Evolutionary conservation across 2,113 vertebrate species (phyloP), one percentile per base, ranked within the genome.

Genomic region (Equus quagga): DNA sequence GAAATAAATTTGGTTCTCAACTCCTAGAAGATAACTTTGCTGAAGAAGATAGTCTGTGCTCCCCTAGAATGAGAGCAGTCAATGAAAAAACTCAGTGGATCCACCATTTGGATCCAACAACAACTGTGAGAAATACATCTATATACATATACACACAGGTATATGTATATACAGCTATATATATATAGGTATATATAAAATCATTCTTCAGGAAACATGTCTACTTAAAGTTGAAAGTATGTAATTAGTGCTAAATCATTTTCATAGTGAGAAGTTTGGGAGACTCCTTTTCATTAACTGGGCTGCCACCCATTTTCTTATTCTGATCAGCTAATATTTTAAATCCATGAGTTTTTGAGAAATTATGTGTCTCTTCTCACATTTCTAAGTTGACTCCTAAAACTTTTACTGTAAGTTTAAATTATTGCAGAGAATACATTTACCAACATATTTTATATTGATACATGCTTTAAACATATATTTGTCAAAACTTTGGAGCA

Each of bases 321-420:
- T 49, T 70, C 3, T 70, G 9, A n/a, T 65, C 51, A 94, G 58
- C 58, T 75, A 89, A 69, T 31, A 46, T n/a, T 92, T 94, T 81
- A 87, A 89, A 94, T 78, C n/a, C 14, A 54, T 76, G 56, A 87
- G 67, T 70, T 64, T 96, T 79, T 56, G 9, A 75, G 69, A 84
- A 90, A 67, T 58, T 15, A 15, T 73, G 2, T 24, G 70, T 67
- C 11, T 5, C 31, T 83, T 78, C 51, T 64, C 80, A 60, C 41
- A 87, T 67, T 87, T 90, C 94, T 85, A 72, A 75, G 67, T 78
- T 91, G 67, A 58, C 28, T 69, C 89, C 76, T 41, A 64, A 87
- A 91, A 62, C 56, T 92, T 87, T 91, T 31, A n/a, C 54, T 60
- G 4, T 82, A 83, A 80, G 24, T 80, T 94, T 75, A 90, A 87